Percentiles rank a stretch among this genome's conserved stretches.
phyloP scores from a whole-genome alignment of 2,888 invertebrate species.

The Tachina fera region DNA sequence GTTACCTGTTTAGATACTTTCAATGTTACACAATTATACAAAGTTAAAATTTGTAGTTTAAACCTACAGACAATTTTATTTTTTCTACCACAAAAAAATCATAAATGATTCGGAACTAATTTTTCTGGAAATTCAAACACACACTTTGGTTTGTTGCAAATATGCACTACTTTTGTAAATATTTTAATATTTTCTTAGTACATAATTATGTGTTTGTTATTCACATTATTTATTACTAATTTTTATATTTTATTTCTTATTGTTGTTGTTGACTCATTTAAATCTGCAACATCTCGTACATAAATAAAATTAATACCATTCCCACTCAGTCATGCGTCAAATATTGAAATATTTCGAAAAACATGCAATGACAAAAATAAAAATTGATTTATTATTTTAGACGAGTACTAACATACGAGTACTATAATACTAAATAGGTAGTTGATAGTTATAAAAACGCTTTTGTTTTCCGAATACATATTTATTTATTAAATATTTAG shows the following conservation, averaged over 20 bases:
- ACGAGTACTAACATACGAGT: conserved; percentile 26
- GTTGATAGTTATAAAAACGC: conserved; percentile 22
- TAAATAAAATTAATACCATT: conserved; percentile 2
- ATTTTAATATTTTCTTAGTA: neutral
- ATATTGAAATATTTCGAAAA: conserved; percentile 4
- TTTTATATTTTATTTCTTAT: neutral
- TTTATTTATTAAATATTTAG: conserved; percentile 21
- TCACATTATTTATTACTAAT: neutral
- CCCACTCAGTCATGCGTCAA: conserved; percentile 43
- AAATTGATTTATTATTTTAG: conserved; percentile 45
- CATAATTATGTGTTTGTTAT: neutral
- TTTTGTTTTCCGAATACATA: conserved; percentile 21
- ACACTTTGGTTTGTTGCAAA: neutral
- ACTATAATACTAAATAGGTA: conserved; percentile 19
- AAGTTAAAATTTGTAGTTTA: neutral
- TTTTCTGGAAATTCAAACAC: neutral
- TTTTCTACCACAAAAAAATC: neutral
- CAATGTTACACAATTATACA: neutral
- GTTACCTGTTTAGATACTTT: neutral
- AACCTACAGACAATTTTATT: neutral
- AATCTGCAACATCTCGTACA: conserved; percentile 11
- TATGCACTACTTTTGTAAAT: neutral
- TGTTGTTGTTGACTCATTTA: neutral
- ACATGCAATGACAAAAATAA: conserved; percentile 1
- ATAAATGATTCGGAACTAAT: neutral